Base-by-base conservation (phyloP, 1,140 invertebrate species). In the Philaenus spumarius region DNA sequence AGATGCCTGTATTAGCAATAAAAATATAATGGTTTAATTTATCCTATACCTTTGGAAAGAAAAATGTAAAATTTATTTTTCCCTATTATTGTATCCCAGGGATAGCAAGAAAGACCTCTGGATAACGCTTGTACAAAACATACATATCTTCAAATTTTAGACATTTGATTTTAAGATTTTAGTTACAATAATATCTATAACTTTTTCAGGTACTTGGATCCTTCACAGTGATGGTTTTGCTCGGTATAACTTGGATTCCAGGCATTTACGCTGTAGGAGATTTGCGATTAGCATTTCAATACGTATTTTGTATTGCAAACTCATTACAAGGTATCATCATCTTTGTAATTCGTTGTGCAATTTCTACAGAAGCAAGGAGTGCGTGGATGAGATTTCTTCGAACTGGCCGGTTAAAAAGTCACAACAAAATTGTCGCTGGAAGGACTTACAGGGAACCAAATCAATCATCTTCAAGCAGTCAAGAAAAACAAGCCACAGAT, bases 231-330 rank as follows among this genome's bases (percentile, higher is more conserved):
- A 77, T 80, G 73, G 70, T 78, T 12, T 64, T 80, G 4, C 68
- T 80, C 3, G 78, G 78, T 14, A 68, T 80, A 30, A 77, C 78
- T 1, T 81, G 79, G 79, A 69, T 79, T 1, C 73, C 78, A 30
- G 79, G 78, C 11, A 71, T 76, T 4, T 67, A 79, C 22, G 77
- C 77, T 20, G 69, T 79, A 15, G 73, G 75, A 39, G 70, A 73
- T 30, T 69, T 73, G 1, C 70, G 73, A 54, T 47, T 78, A 1
- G 66, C 73, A 4, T 76, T 79, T 59, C 73, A 75, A 50, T 80
- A 80, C 57, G 50, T 80, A 14, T 80, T 79, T 66, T 77, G 75
- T 62, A 68, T 79, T 12, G 64, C 72, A 34, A 80, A 76, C 64
- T 75, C 76, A 15, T 66, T 78, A 1, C 78, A 79, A 67, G 78